These are phyloP conservation scores for Sisor rabdophorus DNA, from an alignment of 2,113 vertebrate species.

Conservation along the genomic window DNA sequence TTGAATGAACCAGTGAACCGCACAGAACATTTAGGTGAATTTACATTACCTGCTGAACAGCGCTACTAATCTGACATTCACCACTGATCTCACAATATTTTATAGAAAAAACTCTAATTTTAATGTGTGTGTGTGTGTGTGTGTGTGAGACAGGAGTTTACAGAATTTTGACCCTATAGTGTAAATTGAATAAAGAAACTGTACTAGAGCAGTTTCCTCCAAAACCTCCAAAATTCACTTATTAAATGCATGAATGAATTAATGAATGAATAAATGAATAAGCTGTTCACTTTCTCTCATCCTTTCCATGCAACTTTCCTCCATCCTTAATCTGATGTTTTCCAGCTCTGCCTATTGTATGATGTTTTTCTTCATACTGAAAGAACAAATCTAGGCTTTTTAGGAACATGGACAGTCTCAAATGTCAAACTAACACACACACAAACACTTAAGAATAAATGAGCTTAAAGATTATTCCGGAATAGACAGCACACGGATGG, in stretches of 20 bases:
- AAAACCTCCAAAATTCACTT: background rate
- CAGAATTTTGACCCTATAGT: background rate
- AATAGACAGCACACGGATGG: background rate
- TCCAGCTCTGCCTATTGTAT: background rate
- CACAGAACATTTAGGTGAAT: too few relatives aligned
- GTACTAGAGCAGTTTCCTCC: background rate
- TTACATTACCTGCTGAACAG: too few relatives aligned
- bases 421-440: background rate
- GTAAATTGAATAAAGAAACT: background rate
- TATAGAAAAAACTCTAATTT: too few relatives aligned
- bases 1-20: too few relatives aligned
- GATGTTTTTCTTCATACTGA: background rate
- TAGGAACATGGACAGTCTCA: background rate
- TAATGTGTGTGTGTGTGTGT: background rate
- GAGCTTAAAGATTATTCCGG: background rate
- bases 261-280: background rate
- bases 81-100: too few relatives aligned
- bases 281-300: too few relatives aligned
- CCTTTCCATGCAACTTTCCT: background rate
- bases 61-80: too few relatives aligned
- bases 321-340: background rate
- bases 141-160: background rate
- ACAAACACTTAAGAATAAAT: background rate
- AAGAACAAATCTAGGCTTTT: background rate
- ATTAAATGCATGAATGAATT: background rate